Evolutionary conservation across 2,888 invertebrate genomes (phyloP).

Genomic region (Stegophylla sp.): DNA sequence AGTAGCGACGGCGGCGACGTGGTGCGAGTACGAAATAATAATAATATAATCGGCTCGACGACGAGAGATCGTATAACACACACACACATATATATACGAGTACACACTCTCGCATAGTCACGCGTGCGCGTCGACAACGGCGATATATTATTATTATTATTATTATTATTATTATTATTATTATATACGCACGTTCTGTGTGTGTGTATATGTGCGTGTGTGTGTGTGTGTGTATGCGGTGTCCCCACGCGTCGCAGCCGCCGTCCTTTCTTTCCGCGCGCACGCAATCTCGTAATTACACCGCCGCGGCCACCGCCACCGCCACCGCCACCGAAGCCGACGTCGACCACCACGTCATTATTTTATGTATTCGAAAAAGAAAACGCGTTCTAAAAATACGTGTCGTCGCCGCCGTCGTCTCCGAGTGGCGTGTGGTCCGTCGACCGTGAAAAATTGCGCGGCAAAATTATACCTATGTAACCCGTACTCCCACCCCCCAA

Average conservation of each 20-base stretch:
- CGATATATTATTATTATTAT: slow-evolving; percentile 28
- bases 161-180: slow-evolving; percentile 34
- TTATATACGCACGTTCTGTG: slow-evolving; percentile 6
- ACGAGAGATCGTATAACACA: slow-evolving; percentile 44
- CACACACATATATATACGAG: not conserved
- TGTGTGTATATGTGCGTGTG: not conserved
- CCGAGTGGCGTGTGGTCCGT: not conserved
- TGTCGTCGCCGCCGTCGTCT: not conserved
- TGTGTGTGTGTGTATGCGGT: not conserved
- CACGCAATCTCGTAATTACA: slow-evolving; percentile 52
- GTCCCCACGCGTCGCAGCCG: slow-evolving; percentile 27
- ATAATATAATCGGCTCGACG: slow-evolving; percentile 38
- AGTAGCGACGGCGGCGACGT: slow-evolving; percentile 30
- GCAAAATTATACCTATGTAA: slow-evolving; percentile 24
- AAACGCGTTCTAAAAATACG: slow-evolving; percentile 50
- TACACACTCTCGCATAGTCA: not conserved
- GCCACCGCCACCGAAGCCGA: too few species aligned
- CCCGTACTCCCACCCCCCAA: not conserved
- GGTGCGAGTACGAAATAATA: slow-evolving; percentile 51
- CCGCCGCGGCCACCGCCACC: slow-evolving; percentile 12
- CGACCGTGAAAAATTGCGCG: slow-evolving; percentile 57
- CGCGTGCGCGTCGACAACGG: not conserved
- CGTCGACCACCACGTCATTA: too few species aligned
- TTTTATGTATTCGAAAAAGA: slow-evolving; percentile 25
- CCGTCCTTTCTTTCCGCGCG: slow-evolving; percentile 44